Conservation (phyloP, 2,113 vertebrate genomes). For the Choloepus hoffmanni region DNA sequence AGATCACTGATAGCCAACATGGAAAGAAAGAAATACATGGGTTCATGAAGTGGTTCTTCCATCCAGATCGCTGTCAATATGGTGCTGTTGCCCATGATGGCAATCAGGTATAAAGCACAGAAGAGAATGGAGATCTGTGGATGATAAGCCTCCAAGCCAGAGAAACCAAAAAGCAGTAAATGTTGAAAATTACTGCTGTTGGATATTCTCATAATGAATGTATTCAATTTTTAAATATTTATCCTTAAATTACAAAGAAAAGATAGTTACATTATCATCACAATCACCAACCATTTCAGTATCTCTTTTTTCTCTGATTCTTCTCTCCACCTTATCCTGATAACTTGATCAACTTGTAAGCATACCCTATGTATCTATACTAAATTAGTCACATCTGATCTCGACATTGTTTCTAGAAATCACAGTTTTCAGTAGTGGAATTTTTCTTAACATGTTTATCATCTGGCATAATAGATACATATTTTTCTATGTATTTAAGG, state of each 20-base stretch:
- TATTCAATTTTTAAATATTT: background rate
- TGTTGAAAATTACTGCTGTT: background rate
- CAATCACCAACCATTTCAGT: background rate
- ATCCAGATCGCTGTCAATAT: slow-evolving; percentile 39
- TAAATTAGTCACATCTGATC: background rate
- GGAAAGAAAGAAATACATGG: slow-evolving; percentile 67
- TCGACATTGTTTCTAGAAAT: background rate
- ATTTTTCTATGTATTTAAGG: too few species aligned
- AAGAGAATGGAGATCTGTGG: slow-evolving; percentile 66
- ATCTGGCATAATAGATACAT: too few species aligned
- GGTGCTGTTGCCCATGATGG: slow-evolving; percentile 35
- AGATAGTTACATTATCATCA: background rate
- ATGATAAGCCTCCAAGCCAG: slow-evolving; percentile 56
- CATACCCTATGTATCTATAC: background rate
- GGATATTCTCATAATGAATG: background rate
- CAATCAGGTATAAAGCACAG: slow-evolving; percentile 36
- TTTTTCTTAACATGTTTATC: too few species aligned
- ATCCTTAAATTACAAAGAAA: background rate
- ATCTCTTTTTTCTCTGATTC: background rate
- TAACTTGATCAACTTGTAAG: background rate
- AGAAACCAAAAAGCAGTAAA: slow-evolving; percentile 57
- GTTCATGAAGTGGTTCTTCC: slow-evolving; percentile 51
- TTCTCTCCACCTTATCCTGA: background rate
- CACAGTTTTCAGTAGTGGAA: too few species aligned
- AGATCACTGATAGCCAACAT: slow-evolving; percentile 59